These are phyloP conservation scores for Meiosimyza platycephala DNA, from an alignment of 2,888 invertebrate species.

Conservation along the genomic window DNA sequence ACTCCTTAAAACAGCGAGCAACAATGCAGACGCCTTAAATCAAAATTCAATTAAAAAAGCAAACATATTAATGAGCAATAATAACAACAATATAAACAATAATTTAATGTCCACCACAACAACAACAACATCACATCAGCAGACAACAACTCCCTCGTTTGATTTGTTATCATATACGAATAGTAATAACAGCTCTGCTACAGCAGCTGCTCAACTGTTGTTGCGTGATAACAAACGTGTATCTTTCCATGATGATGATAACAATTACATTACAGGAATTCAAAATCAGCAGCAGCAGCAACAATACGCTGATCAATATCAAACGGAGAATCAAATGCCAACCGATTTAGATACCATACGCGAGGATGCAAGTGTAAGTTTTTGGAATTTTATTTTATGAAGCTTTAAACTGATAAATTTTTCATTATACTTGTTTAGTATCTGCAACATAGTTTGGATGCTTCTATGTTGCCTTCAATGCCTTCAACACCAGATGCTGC, in stretches of 20 bases:
- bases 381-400: not conserved
- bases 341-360: conserved; percentile 69
- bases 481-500: conserved; percentile 75
- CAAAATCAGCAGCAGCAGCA: conserved; percentile 35
- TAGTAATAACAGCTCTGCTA: conserved; percentile 47
- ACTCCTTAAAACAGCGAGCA: conserved; percentile 58
- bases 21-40: conserved; percentile 54
- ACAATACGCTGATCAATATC: conserved; percentile 5
- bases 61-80: conserved; percentile 46
- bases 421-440: conserved; percentile 44
- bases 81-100: conserved; percentile 53
- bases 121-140: conserved; percentile 14
- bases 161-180: not conserved
- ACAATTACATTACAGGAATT: conserved; percentile 55
- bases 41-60: conserved; percentile 53
- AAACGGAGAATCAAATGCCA: conserved; percentile 43
- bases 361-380: conserved; percentile 86
- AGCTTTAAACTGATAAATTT: conserved; percentile 8
- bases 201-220: conserved; percentile 50
- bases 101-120: conserved; percentile 24
- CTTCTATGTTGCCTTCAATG: conserved; percentile 80
- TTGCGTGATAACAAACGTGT: conserved; percentile 73
- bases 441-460: conserved; percentile 74
- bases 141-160: conserved; percentile 18
- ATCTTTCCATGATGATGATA: conserved; percentile 79